Evolutionary conservation across 2,113 vertebrate species (phyloP), one percentile per base, ranked within the genome.

Genomic region (Triplophysa dalaica): DNA sequence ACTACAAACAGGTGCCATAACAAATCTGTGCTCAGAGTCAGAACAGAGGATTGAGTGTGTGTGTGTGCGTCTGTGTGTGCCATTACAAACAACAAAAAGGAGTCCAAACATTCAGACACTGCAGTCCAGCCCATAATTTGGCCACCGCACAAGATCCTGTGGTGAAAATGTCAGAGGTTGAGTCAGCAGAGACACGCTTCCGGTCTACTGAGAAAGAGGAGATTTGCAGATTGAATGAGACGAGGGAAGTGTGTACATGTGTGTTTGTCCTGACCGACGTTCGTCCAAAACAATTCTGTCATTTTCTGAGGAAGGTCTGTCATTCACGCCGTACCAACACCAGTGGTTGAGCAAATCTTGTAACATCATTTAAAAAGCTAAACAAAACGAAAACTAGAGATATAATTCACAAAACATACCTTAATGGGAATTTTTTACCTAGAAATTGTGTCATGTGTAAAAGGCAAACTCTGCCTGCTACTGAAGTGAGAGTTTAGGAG

Each of bases 151-250:
- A 58, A 50, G 19, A 48, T 67, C 68, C 62, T 82, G 81, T 43
- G 70, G 38, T 52, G 81, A 61, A 79, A 75, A 83, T 68, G 77
- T 79, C 70, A 75, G 52, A 75, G 81, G 76, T 79, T 83, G 76
- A 79, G 75, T 79, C 81, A 83, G 76, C 81, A 68, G 52, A 68
- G 68, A 41, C 50, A 54, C 17, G 24, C 63, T 19, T 69, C 76
- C 63, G 63, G 48, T 77, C 58, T 74, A 33, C n/a, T 61, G 17
- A 70, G 56, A 77, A 60, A 58, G 21, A 58, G 48, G 21, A 78
- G 38, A 72, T 70, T 16, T 66, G 65, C 52, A 63, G 61, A 66
- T 45, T 50, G 50, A 78, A 58, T 16, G 72, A 77, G 74, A 22
- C 60, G 12, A 64, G 48, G 33, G 3, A 26, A 52, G 48, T 50